Conservation (phyloP, 2,888 invertebrate genomes). For the Bimastos eiseni region DNA sequence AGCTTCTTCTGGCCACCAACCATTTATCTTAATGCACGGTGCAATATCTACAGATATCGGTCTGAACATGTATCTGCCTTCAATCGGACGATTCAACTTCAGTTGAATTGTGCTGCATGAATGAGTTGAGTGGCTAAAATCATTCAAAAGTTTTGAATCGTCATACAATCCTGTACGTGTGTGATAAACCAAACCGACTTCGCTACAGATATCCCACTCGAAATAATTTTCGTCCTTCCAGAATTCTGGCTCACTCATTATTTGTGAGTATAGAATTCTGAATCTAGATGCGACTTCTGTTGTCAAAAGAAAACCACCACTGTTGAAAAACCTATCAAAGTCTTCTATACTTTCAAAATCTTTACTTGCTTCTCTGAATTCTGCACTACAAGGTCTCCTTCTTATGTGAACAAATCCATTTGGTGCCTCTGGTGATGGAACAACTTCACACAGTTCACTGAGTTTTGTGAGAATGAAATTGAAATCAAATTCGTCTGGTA, state of each 20-base stretch:
- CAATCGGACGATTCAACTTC: not conserved
- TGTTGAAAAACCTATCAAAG: not conserved
- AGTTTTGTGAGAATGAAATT: constrained; percentile 2
- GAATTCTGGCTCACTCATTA: too few relatives aligned
- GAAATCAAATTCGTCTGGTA: constrained; percentile 29
- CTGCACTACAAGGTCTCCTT: not conserved
- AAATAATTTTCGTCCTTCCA: not conserved
- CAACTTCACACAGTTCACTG: not conserved
- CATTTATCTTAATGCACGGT: not conserved
- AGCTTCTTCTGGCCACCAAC: constrained; percentile 26
- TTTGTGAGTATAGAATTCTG: too few relatives aligned
- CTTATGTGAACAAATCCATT: constrained; percentile 21
- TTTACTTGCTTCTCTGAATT: not conserved
- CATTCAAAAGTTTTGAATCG: not conserved
- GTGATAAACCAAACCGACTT: not conserved
- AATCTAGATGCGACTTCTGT: not conserved
- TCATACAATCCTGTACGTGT: not conserved
- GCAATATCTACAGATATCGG: constrained; percentile 10
- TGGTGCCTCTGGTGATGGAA: not conserved
- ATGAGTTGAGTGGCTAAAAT: not conserved
- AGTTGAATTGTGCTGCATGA: not conserved
- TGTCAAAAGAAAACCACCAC: not conserved
- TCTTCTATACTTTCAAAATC: not conserved
- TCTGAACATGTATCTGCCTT: not conserved
- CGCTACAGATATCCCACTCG: not conserved